Base-by-base conservation (phyloP, 1,140 invertebrate genomes). In the Camponotus floridanus region DNA sequence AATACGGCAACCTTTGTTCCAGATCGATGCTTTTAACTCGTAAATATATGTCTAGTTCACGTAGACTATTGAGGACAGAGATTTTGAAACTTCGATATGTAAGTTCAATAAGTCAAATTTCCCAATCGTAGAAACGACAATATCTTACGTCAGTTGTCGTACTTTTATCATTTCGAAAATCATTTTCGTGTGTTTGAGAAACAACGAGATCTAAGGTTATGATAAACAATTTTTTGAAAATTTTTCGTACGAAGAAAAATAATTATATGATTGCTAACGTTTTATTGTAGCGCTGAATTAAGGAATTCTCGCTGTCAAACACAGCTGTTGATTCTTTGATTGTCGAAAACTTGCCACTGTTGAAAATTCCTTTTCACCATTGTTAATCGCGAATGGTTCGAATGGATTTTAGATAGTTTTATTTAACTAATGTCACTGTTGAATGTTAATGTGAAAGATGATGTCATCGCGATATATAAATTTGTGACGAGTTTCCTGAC, bases 301-400 rank as follows among this genome's bases (percentile, higher is more conserved):
- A 31, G 57, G 26, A 64, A 15, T 45, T 62, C 33, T 18, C 21
- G 26, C 13, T 33, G 57, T 36, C 21, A 42, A 42, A n/a, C 42
- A 39, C 74, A 76, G 18, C 7, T 15, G 42, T 78, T 45, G 76
- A 65, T 67, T 79, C 31, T 79, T 67, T 55, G 62, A 79, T 79
- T 55, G 67, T 79, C 62, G 62, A 51, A 79, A 55, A 67, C 31
- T 78, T 39, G 36, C 21, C 21, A 13, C 61, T 78, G 31, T 48
- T 31, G 15, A 48, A 78, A 61, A n/a, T 18, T 62, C 15, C 9
- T 21, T 39, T 1, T 26, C 26, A 0, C 3, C 18, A 15, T 21
- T 21, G 48, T 21, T 33, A 5, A 7, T 8, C 8, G 15, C 13
- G 11, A 18, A 11, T 48, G 26, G 65, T 65, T 67, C 13, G 62